Percentiles rank a stretch among this genome's conserved stretches.
Evolutionary conservation across 2,797 vertebrate species (phyloP).

Genomic region (Notamacropus eugenii): DNA sequence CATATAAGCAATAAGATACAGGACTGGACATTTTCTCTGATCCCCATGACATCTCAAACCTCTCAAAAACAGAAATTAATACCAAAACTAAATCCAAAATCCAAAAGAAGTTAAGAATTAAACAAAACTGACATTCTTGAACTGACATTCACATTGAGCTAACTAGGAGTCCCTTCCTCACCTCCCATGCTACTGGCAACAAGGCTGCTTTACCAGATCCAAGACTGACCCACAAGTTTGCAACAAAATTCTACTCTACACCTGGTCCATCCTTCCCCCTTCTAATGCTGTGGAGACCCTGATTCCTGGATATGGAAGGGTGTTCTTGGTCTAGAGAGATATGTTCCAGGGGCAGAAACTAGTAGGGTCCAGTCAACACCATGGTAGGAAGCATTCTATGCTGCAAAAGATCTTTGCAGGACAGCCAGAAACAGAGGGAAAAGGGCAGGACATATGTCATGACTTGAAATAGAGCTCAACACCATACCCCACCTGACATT

Average conservation of each 20-base stretch:
- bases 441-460: no score
- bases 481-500: no score
- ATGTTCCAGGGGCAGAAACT: not conserved
- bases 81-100: not conserved
- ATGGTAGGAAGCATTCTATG: not conserved
- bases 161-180: not conserved
- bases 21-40: not conserved
- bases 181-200: not conserved
- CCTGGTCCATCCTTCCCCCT: not conserved
- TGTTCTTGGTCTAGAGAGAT: not conserved
- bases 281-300: not conserved
- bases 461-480: no score
- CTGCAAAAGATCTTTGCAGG: no score
- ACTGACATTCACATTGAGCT: not conserved
- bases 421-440: no score
- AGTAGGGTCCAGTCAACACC: not conserved
- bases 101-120: not conserved
- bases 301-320: not conserved
- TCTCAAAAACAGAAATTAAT: not conserved
- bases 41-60: not conserved
- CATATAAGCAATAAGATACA: not conserved
- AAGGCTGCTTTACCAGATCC: not conserved
- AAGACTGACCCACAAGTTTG: not conserved
- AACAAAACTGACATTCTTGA: not conserved
- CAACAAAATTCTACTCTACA: not conserved